Base-by-base conservation (phyloP, 2,113 vertebrate genomes). In the Lonchura striata region DNA sequence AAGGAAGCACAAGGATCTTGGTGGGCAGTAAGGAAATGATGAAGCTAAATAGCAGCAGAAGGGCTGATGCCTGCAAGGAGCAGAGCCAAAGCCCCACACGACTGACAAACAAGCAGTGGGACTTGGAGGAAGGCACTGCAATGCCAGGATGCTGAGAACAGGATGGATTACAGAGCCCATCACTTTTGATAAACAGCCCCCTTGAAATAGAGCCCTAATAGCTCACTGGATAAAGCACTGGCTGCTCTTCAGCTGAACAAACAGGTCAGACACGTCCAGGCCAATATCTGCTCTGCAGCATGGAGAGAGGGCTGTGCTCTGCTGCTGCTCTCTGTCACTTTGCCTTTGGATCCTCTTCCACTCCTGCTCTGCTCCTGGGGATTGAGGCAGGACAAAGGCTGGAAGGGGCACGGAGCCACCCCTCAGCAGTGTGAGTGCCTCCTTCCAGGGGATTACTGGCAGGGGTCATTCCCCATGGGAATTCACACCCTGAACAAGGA, bases 381-480 rank as follows among this genome's bases (percentile, higher is more conserved):
- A 42, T 15, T 53, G 53, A 16, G 56, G 15, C 5, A 33, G 57
- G 28, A 15, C 5, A 10, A 33, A 31, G 78, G 31, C 35, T 79
- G 60, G 11, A 13, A 41, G 30, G 30, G 14, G 15, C 44, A 19
- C 6, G 39, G 82, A 66, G 31, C 46, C 14, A 0, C 1, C 2
- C 11, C 52, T n/a, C 46, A 46, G 82, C 1, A 13, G 30, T 0
- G 17, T 6, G 16, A 6, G 28, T 1, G 11, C 27, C 31, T 49
- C 37, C 13, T 14, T 30, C 49, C 30, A 27, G 54, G 9, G 27
- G 7, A 6, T 39, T 37, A 39, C 2, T 16, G 65, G 9, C 10
- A 72, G 31, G 15, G 79, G 41, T 17, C 2, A 7, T 11, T 86
- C 28, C 59, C 21, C 13, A 1, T 5, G 19, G 33, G 7, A 33